Evolutionary conservation across 2,797 vertebrate genomes (phyloP).

Genomic region (Rhynchonycteris naso): DNA sequence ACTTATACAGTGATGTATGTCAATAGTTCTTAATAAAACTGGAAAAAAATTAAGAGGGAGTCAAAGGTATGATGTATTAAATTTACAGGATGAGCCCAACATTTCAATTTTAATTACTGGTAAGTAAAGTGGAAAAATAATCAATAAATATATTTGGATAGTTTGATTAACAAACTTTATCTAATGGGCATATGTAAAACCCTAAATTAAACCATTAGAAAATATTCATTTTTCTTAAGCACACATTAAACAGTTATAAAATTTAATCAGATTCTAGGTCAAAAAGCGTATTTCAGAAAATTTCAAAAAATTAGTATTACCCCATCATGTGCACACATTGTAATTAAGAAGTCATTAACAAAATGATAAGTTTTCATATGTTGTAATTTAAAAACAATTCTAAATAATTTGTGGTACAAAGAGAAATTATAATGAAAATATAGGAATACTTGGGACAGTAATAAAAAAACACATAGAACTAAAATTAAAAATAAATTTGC

Average conservation of each 20-base stretch:
- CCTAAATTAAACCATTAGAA: background rate
- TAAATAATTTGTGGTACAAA: background rate
- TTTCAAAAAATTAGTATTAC: background rate
- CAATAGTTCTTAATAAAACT: background rate
- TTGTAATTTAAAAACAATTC: slow-evolving; percentile 43
- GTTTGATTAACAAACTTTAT: background rate
- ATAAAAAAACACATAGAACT: background rate
- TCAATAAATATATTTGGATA: background rate
- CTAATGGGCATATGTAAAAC: background rate
- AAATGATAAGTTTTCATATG: background rate
- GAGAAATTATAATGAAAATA: background rate
- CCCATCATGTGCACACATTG: background rate
- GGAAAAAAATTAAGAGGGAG: background rate
- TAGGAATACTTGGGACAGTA: background rate
- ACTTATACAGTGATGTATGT: background rate
- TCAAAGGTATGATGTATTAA: background rate
- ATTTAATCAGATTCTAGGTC: background rate
- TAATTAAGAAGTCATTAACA: background rate
- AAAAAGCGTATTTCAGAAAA: background rate
- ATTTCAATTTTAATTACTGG: background rate
- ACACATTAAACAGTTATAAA: background rate
- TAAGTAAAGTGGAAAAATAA: background rate
- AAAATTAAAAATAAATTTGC: background rate
- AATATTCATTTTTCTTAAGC: background rate
- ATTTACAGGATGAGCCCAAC: background rate